phyloP scores from a whole-genome alignment of 1,140 invertebrate species.

The Drosophila cardini region DNA sequence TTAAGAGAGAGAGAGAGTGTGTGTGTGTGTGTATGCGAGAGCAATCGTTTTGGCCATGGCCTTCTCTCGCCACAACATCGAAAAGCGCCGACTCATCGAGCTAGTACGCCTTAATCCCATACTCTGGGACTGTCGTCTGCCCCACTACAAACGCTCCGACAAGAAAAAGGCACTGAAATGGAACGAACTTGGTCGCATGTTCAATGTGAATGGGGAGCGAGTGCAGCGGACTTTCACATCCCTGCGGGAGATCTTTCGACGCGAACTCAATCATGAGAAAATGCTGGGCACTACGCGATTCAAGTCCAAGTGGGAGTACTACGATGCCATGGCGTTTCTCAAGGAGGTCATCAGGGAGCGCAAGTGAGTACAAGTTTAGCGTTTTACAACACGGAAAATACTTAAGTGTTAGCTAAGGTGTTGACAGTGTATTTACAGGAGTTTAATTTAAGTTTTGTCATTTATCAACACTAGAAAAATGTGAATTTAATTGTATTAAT shows the following conservation, averaged over 20 bases:
- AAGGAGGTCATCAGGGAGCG: slow-evolving; percentile 81
- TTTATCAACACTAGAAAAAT: too few species aligned
- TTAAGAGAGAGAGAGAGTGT: slow-evolving; percentile 26
- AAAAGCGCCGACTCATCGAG: slow-evolving; percentile 82
- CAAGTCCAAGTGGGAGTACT: slow-evolving; percentile 84
- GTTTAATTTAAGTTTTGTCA: too few species aligned
- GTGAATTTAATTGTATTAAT: too few species aligned
- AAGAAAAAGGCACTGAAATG: slow-evolving; percentile 82
- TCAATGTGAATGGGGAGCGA: slow-evolving; percentile 77
- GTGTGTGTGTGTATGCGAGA: neutral
- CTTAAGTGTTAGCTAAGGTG: too few species aligned
- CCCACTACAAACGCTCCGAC: slow-evolving; percentile 80
- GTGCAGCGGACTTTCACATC: slow-evolving; percentile 83
- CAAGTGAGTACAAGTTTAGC: slow-evolving; percentile 63
- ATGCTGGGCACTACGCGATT: slow-evolving; percentile 72
- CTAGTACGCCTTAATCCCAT: slow-evolving; percentile 79
- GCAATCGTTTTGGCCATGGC: slow-evolving; percentile 52
- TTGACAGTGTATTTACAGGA: too few species aligned
- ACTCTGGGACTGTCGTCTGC: slow-evolving; percentile 80
- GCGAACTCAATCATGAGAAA: slow-evolving; percentile 82
- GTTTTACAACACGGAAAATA: too few species aligned
- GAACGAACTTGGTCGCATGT: slow-evolving; percentile 79
- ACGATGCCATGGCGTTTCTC: slow-evolving; percentile 79
- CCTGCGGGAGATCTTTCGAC: slow-evolving; percentile 76
- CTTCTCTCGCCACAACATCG: slow-evolving; percentile 81